These are phyloP conservation scores for Enteromius mattozi DNA, from an alignment of 2,797 vertebrate genomes.

Conservation along the genomic window DNA sequence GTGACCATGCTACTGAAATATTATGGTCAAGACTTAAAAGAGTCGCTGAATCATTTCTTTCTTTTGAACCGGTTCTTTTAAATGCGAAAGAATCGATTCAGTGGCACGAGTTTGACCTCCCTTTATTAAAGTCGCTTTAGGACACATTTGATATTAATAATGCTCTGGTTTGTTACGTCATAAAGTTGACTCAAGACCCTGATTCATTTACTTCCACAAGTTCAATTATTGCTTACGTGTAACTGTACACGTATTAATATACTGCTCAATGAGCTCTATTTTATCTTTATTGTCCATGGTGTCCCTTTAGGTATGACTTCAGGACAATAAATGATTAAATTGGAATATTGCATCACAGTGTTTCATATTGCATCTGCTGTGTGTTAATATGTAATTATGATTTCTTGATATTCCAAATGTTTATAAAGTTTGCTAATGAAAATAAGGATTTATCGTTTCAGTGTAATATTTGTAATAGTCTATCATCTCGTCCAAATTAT, in stretches of 20 bases:
- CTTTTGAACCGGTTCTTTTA: background rate
- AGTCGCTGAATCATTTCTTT: background rate
- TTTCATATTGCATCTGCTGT: background rate
- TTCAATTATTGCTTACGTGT: constrained; percentile 48
- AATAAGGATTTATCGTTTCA: background rate
- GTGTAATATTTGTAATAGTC: background rate
- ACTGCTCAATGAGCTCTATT: background rate
- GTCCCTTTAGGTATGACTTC: background rate
- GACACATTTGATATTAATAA: background rate
- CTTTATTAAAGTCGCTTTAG: background rate
- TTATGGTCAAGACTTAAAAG: background rate
- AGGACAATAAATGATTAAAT: background rate
- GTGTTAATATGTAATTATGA: constrained; percentile 28
- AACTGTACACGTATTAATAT: constrained; percentile 31
- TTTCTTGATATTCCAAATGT: background rate
- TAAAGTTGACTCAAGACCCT: background rate
- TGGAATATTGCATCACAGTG: background rate
- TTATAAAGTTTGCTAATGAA: background rate
- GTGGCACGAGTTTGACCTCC: too few species aligned
- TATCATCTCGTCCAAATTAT: background rate
- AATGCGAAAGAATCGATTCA: background rate
- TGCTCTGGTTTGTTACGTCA: background rate
- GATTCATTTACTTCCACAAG: background rate
- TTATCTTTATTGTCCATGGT: constrained; percentile 6
- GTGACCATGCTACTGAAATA: background rate